Evolutionary conservation across 2,113 vertebrate species (phyloP), one percentile per base, ranked within the genome.

Genomic region (Prionailurus bengalensis): DNA sequence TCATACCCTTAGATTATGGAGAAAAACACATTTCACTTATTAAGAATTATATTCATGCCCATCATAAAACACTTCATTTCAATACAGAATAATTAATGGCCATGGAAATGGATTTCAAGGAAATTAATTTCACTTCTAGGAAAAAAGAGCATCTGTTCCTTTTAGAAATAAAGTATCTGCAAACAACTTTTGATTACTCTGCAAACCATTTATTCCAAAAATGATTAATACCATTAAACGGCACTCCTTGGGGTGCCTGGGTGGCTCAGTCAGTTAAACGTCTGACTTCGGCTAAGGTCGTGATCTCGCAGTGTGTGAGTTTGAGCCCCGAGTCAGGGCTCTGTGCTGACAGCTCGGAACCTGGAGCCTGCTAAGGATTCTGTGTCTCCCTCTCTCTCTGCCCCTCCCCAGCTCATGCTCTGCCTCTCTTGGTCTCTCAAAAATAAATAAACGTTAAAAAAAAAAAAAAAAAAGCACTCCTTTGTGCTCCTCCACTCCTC

Each of bases 31-130:
- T 76, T 68, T 55, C 74, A 91, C 51, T 70, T 70, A 65, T 27
- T 15, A 39, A 63, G 85, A 68, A 27, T 74, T 68, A 91, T 8
- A 70, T 36, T 89, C 55, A 66, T 86, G 48, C 70, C 74, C 80
- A 90, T 86, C 48, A 82, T 31, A 87, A 95, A 95, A 33, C 66
- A 82, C 61, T 80, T 83, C 81, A 51, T 91, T 83, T 82, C 48
- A 51, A 39, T 55, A 65, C 45, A 81, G 83, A 94, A 91, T 4
- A 81, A 76, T 66, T 76, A 63, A 87, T 79, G 33, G 25, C 29
- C 31, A 70, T 78, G 58, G 68, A 93, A 71, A 82, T 82, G 25
- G 39, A 95, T 80, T 89, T 80, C 85, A 86, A 86, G 51, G 45
- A 90, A 91, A 85, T 45, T 29, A 19, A 86, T 68, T 65, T 70